Evolutionary conservation across 2,797 vertebrate genomes (phyloP).

Genomic region (Psittacula derbiana): DNA sequence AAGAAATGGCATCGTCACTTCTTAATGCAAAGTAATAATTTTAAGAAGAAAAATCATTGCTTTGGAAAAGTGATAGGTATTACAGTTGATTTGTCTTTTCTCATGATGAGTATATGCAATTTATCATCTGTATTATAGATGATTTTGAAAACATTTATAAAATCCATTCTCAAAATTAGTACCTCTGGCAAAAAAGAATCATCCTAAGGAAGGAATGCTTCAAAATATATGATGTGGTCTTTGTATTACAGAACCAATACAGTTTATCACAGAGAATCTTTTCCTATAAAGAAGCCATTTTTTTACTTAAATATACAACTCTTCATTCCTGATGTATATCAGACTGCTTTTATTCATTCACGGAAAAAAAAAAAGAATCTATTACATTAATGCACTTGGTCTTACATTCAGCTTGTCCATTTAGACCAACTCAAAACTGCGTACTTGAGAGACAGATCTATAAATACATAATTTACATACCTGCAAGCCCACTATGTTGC

Average conservation of each 20-base stretch:
- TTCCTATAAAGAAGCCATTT: background rate
- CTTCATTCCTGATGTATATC: background rate
- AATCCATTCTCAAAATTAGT: background rate
- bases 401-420: background rate
- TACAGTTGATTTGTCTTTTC: background rate
- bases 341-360: background rate
- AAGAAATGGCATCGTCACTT: conserved; percentile 1
- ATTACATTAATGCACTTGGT: accelerated
- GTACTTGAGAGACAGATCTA: background rate
- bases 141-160: background rate
- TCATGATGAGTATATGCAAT: background rate
- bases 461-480: background rate
- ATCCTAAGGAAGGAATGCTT: background rate
- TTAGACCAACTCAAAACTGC: background rate
- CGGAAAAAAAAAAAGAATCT: background rate
- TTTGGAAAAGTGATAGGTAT: conserved; percentile 7
- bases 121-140: background rate
- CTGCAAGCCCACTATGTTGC: background rate
- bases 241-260: background rate
- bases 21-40: conserved; percentile 8
- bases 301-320: background rate
- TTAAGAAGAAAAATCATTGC: conserved; percentile 1
- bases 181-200: background rate
- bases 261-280: background rate
- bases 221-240: background rate